Conservation (phyloP, 2,797 vertebrate species). For the Fratercula arctica region DNA sequence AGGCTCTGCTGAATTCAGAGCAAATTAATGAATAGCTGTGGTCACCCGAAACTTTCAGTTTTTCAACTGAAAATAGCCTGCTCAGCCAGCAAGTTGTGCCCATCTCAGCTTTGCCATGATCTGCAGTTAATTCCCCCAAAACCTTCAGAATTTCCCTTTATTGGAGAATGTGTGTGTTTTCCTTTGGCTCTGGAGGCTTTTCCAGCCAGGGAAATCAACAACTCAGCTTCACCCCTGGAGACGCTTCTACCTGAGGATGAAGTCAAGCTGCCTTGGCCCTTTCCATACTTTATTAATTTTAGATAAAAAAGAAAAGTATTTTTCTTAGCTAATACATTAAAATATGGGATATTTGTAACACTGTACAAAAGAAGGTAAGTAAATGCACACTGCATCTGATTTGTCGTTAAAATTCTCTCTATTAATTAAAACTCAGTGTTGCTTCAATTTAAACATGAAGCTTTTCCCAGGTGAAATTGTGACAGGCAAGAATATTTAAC, state of each 20-base stretch:
- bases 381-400: background rate
- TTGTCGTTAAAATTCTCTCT: background rate
- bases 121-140: background rate
- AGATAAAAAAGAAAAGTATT: background rate
- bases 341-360: background rate
- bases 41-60: background rate
- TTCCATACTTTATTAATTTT: background rate
- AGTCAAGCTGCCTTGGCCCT: background rate
- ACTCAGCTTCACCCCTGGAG: background rate
- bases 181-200: background rate
- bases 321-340: background rate
- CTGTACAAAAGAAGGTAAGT: background rate
- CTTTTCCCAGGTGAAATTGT: background rate
- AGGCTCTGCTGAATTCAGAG: background rate
- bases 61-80: background rate
- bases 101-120: background rate
- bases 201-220: background rate
- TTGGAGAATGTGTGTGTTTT: background rate
- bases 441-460: background rate
- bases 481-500: background rate
- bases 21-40: background rate
- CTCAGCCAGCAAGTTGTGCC: background rate
- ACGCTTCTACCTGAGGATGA: background rate
- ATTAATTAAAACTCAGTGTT: background rate
- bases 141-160: background rate